Evolutionary conservation across 2,888 invertebrate genomes (phyloP), one percentile per base, ranked within the genome.

Genomic region (Corbicula japonica): DNA sequence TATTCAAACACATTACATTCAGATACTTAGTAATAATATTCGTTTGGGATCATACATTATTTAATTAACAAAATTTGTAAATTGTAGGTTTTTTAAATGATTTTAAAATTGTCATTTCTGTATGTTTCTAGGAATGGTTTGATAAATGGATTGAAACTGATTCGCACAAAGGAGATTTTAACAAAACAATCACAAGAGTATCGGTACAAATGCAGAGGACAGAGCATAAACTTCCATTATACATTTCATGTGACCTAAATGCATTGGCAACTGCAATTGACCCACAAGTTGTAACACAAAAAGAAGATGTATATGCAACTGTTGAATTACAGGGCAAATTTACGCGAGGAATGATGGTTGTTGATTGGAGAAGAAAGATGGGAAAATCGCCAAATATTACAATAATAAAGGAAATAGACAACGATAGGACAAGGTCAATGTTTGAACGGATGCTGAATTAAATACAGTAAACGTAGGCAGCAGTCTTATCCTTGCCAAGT

Each of bases 311-410:
- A 2, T 87, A 76, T 75, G 87, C 88, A 26, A 95, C 95, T 1
- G 95, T 96, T 3, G 96, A 96, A 88, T 91, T 96, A 21, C 92
- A 92, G 69, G 95, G 96, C 1, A 89, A 82, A 2, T 94, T 94
- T 83, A 95, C 96, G 0, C 94, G 96, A 66, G 96, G 96, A 0
- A 95, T 95, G 93, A 95, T 96, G 91, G 95, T 96, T 0, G 92
- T 96, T 28, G 95, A 96, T 77, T 90, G 90, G 89, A 54, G 70
- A 18, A 74, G 84, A 0, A 38, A 26, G 18, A 63, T 86, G 30
- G 72, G 76, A 21, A 81, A 86, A 32, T 52, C 63, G 1, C 75
- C 83, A 18, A 92, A 91, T 62, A 86, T 91, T 21, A 81, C 58
- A 21, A 68, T 91, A 15, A 83, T 91, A 18, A 84, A 78, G 18